Percentiles rank a stretch among this genome's conserved stretches.
phyloP scores from a whole-genome alignment of 1,140 invertebrate genomes.

The Alviniconcha marisindica region DNA sequence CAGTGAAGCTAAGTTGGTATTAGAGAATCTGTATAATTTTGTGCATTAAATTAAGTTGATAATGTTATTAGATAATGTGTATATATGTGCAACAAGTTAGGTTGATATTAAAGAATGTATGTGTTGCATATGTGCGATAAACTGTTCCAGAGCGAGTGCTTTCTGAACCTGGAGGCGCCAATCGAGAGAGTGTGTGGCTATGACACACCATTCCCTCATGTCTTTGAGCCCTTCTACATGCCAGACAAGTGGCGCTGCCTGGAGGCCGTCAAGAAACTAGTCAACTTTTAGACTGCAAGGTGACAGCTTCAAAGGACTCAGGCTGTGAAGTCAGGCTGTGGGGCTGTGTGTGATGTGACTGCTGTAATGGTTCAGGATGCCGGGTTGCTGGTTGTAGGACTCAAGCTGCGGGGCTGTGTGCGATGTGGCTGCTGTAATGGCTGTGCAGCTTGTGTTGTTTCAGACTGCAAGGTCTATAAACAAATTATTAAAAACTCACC shows the following conservation, averaged over 20 bases:
- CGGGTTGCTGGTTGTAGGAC: background rate
- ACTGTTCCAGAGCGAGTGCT: slow-evolving; percentile 93
- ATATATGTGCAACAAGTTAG: no score
- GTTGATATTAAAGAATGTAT: no score
- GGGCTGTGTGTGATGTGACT: no score
- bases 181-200: slow-evolving; percentile 94
- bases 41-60: no score
- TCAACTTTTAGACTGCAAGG: slow-evolving; percentile 83
- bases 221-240: slow-evolving; percentile 97
- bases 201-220: slow-evolving; percentile 98
- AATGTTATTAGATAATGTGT: no score
- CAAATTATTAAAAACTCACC: no score
- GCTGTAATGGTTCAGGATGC: background rate
- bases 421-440: background rate
- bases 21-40: no score
- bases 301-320: background rate
- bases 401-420: background rate
- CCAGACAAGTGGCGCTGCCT: slow-evolving; percentile 96
- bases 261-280: slow-evolving; percentile 85
- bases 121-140: no score
- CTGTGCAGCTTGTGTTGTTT: background rate
- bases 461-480: background rate
- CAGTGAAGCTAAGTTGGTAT: no score
- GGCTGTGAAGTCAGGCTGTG: background rate
- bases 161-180: slow-evolving; percentile 95